phyloP scores from a whole-genome alignment of 2,797 vertebrate species.

The Clarias pachynema region DNA sequence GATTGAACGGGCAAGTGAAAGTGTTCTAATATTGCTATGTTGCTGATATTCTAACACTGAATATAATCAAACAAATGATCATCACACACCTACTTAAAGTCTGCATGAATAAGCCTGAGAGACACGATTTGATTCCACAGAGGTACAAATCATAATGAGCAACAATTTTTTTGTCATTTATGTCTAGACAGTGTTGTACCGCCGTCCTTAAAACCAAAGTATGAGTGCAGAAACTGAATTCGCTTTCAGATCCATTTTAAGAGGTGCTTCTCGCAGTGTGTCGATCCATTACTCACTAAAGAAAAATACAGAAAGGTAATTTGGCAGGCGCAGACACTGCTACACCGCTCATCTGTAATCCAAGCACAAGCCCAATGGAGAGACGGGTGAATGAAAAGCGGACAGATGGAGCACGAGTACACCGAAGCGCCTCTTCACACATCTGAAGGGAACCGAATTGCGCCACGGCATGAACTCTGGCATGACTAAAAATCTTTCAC shows the following conservation, averaged over 20 bases:
- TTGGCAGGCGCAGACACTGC: background rate
- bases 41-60: background rate
- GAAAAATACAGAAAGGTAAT: constrained; percentile 18
- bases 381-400: background rate
- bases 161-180: background rate
- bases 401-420: constrained; percentile 1
- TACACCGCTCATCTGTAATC: background rate
- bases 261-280: background rate
- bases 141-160: background rate
- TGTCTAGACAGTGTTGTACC: background rate
- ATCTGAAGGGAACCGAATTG: background rate
- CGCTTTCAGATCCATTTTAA: background rate
- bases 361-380: background rate
- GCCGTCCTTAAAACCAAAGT: background rate
- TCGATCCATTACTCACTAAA: constrained; percentile 7
- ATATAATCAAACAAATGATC: background rate
- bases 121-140: background rate
- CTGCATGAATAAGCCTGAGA: background rate
- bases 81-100: background rate
- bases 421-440: constrained; percentile 1
- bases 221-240: no score
- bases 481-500: background rate
- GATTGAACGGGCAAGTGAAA: no score
- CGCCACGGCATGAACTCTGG: background rate
- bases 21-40: no score